phyloP scores from a whole-genome alignment of 2,113 vertebrate species.

The Rhagologus leucostigma region DNA sequence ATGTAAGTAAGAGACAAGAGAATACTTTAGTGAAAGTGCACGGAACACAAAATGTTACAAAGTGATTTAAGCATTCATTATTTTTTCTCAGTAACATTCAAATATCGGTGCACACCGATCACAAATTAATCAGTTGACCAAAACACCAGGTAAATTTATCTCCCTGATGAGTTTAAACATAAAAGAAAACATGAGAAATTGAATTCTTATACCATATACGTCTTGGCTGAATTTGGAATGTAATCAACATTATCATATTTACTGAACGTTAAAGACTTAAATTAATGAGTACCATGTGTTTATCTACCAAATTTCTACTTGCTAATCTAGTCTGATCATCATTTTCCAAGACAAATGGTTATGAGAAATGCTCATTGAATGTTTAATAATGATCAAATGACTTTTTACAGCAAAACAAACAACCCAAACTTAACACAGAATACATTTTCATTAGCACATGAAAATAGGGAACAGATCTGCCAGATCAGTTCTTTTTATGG shows the following conservation, averaged over 20 bases:
- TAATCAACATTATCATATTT: conserved; percentile 20
- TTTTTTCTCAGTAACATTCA: neutral
- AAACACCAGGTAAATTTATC: neutral
- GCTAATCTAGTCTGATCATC: neutral
- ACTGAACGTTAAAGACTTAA: neutral
- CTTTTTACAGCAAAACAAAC: neutral
- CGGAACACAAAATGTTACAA: neutral
- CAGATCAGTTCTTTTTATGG: too few species aligned
- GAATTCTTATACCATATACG: neutral
- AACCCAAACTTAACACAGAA: neutral
- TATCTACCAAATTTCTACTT: conserved; percentile 1
- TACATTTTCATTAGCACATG: neutral
- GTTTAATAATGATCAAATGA: neutral
- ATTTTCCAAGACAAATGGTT: neutral
- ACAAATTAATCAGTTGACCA: neutral
- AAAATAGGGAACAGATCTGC: neutral
- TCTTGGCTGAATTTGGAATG: neutral
- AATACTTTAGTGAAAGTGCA: neutral
- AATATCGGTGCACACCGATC: neutral
- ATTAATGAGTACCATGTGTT: neutral
- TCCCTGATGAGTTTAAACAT: neutral
- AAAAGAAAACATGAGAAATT: neutral
- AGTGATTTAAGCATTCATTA: neutral
- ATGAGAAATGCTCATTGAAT: neutral
- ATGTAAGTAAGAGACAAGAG: neutral